Evolutionary conservation across 2,888 invertebrate species (phyloP).

Genomic region (Eudemis profundana): DNA sequence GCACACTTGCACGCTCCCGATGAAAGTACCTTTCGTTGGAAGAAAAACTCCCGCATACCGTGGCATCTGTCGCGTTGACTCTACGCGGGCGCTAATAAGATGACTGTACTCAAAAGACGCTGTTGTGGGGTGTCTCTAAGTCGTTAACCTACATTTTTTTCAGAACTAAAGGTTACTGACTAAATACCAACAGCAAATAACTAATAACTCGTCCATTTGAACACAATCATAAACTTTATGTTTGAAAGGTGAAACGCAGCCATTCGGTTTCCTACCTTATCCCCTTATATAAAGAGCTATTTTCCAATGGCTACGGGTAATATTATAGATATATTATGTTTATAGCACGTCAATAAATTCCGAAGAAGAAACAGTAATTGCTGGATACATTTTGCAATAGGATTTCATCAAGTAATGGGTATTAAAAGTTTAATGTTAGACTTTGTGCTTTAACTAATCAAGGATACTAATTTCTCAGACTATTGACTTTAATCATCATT

Average conservation of each 20-base stretch:
- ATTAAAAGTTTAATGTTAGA: slow-evolving; percentile 3
- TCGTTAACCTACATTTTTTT: slow-evolving; percentile 17
- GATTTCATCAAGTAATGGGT: not conserved
- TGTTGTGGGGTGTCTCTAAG: not conserved
- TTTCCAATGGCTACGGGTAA: not conserved
- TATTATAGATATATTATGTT: slow-evolving; percentile 9
- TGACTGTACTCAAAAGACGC: too few species aligned
- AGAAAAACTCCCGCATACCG: too few species aligned
- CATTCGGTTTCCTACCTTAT: not conserved
- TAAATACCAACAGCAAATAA: slow-evolving; percentile 36
- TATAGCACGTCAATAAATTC: slow-evolving; percentile 27
- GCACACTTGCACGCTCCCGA: too few species aligned
- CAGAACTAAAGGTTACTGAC: slow-evolving; percentile 18
- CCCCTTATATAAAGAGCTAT: not conserved
- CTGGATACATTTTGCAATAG: slow-evolving; percentile 13
- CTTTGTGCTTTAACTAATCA: not conserved
- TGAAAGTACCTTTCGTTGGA: too few species aligned
- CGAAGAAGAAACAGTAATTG: slow-evolving; percentile 29
- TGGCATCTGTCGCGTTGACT: too few species aligned
- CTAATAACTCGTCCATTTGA: slow-evolving; percentile 28
- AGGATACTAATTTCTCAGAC: too few species aligned
- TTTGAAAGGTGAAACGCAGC: slow-evolving; percentile 25
- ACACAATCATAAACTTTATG: slow-evolving; percentile 18
- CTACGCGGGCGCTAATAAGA: too few species aligned
- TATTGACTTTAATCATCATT: too few species aligned